Percentiles rank a stretch among this genome's conserved stretches.
phyloP scores from a whole-genome alignment of 2,888 invertebrate species.

The Anthrax anthrax region DNA sequence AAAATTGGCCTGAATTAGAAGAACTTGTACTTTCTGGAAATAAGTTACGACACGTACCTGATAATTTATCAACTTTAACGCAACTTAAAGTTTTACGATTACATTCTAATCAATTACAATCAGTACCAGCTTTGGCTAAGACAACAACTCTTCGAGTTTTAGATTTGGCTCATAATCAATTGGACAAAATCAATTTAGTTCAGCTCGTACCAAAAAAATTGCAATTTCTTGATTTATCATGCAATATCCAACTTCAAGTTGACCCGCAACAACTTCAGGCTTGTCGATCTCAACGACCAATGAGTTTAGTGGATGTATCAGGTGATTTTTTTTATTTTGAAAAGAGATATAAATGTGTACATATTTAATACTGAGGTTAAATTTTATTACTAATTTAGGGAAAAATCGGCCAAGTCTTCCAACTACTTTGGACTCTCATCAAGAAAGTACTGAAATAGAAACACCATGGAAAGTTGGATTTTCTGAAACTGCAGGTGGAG shows the following conservation, averaged over 20 bases:
- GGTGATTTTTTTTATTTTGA: conserved; percentile 33
- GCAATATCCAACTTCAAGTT: conserved; percentile 66
- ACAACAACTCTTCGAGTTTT: conserved; percentile 59
- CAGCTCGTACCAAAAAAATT: conserved; percentile 65
- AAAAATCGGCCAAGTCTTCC: conserved; percentile 56
- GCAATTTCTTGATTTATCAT: conserved; percentile 72
- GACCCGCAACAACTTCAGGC: conserved; percentile 69
- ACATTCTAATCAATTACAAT: conserved; percentile 65
- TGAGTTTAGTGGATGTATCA: conserved; percentile 73
- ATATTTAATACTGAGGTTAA: no score
- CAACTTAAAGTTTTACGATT: conserved; percentile 61
- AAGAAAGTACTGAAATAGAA: conserved; percentile 45
- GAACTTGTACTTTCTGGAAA: conserved; percentile 74
- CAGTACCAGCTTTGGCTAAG: conserved; percentile 62
- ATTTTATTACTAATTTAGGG: conserved; percentile 43
- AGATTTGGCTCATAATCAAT: conserved; percentile 72
- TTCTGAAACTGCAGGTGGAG: conserved; percentile 67
- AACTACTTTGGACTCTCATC: conserved; percentile 35
- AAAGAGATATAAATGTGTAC: no score
- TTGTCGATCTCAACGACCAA: conserved; percentile 62
- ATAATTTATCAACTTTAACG: conserved; percentile 54
- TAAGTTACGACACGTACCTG: conserved; percentile 57
- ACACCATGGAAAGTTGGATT: conserved; percentile 70
- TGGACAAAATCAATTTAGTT: conserved; percentile 64
- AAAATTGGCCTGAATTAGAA: conserved; percentile 64